Percentiles rank a stretch among this genome's conserved stretches.
Evolutionary conservation across 2,113 vertebrate genomes (phyloP).

Genomic region (Rhea americana): DNA sequence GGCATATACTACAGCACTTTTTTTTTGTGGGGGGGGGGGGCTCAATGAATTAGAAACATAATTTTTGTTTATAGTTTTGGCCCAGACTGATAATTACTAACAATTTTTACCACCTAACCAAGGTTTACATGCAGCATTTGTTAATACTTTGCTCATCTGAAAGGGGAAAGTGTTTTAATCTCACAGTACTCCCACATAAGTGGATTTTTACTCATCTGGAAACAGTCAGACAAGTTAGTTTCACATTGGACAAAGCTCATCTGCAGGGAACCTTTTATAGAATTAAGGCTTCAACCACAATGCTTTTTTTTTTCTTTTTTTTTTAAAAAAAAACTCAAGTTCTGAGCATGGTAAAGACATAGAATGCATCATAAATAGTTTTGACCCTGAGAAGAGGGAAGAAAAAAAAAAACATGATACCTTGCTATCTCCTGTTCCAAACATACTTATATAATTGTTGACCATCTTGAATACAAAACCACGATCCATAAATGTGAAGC

Average conservation of each 20-base stretch:
- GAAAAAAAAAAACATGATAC: conserved; percentile 67
- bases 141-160: not conserved
- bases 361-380: not conserved
- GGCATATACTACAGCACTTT: not conserved
- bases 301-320: not conserved
- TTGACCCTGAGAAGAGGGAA: not conserved
- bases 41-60: not conserved
- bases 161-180: not conserved
- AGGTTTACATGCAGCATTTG: not conserved
- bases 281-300: not conserved
- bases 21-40: too few species aligned
- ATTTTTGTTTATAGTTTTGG: not conserved
- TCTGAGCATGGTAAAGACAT: not conserved
- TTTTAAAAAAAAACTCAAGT: not conserved
- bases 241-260: too few species aligned
- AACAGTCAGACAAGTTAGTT: not conserved
- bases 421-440: conserved; percentile 90
- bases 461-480: conserved; percentile 94
- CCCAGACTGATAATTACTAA: not conserved
- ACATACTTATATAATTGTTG: conserved; percentile 93
- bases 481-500: conserved; percentile 96
- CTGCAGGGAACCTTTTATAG: not conserved
- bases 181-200: not conserved
- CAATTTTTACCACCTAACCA: not conserved
- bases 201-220: not conserved